phyloP scores from a whole-genome alignment of 2,113 vertebrate genomes.

The Mustela nigripes region DNA sequence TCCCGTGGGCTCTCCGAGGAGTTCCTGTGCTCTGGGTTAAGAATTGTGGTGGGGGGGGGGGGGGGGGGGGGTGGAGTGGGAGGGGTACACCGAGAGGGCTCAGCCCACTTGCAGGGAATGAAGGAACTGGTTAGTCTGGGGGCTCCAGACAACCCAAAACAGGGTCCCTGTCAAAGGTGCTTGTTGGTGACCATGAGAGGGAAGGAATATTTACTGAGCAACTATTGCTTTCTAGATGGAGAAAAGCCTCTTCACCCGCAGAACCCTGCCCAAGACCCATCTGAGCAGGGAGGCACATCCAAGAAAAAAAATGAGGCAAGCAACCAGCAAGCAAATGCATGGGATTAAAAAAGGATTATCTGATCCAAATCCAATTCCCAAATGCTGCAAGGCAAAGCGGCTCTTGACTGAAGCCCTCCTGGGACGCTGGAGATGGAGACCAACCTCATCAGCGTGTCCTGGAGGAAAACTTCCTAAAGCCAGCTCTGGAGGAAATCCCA shows the following conservation, averaged over 20 bases:
- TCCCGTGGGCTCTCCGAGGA: not conserved
- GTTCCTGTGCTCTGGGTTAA: not conserved
- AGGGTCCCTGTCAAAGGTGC: not conserved
- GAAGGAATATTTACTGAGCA: not conserved
- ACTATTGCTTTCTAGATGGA: not conserved
- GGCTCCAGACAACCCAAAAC: accelerated
- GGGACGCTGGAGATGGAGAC: not conserved
- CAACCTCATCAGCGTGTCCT: not conserved
- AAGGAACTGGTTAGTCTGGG: not conserved
- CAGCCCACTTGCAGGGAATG: not conserved
- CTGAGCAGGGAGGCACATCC: not conserved
- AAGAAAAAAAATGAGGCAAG: not conserved
- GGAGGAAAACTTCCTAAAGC: not conserved
- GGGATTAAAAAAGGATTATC: not conserved
- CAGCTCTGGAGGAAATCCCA: not conserved
- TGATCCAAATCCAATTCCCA: not conserved
- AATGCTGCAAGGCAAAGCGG: not conserved
- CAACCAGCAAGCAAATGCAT: not conserved
- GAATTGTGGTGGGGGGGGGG: not conserved
- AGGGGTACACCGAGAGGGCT: not conserved
- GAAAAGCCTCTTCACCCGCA: not conserved
- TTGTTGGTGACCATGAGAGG: not conserved
- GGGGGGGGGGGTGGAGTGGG: not conserved
- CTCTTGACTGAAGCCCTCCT: not conserved
- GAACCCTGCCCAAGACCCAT: not conserved